Conservation (phyloP, 2,113 vertebrate species). For the Rhabdomys dilectus region DNA sequence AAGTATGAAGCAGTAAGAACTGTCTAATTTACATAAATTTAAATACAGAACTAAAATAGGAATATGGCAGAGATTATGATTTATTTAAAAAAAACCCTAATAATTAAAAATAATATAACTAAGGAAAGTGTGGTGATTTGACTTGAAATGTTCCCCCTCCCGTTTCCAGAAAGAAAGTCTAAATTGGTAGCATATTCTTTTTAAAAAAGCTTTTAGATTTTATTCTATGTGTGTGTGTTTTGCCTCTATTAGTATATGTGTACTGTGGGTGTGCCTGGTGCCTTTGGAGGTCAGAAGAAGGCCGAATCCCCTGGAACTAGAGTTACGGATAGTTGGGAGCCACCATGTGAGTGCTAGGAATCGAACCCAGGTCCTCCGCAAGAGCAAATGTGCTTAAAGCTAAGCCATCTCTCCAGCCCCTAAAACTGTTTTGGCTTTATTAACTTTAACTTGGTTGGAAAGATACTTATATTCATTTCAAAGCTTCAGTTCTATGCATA, state of each 20-base stretch:
- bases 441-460: not conserved
- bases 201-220: not conserved
- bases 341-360: not conserved
- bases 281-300: not conserved
- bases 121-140: not conserved
- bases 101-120: not conserved
- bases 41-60: not conserved
- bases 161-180: not conserved
- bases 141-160: not conserved
- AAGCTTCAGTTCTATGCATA: not conserved
- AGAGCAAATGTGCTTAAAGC: not conserved
- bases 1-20: not conserved
- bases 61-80: constrained; percentile 6
- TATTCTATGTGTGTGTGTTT: not conserved
- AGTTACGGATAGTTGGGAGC: not conserved
- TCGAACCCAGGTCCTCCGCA: not conserved
- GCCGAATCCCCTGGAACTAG: not conserved
- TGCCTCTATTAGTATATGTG: not conserved
- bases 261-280: not conserved
- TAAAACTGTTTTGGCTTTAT: not conserved
- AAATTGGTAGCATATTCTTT: not conserved
- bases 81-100: not conserved
- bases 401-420: not conserved
- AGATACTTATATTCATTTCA: not conserved
- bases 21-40: not conserved